phyloP scores from a whole-genome alignment of 1,140 invertebrate species.

The Eueides isabella region DNA sequence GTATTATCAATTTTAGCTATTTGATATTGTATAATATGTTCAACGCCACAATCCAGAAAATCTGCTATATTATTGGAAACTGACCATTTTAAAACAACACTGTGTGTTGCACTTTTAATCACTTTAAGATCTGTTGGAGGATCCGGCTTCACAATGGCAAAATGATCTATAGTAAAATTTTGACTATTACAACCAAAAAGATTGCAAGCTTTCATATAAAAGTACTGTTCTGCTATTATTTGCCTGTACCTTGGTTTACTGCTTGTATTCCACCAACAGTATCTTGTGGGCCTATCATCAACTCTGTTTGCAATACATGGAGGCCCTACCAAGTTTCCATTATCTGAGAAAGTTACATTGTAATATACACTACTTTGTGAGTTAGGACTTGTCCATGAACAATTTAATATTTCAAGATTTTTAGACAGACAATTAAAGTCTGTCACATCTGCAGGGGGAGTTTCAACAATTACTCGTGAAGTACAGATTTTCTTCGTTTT shows the following conservation, averaged over 20 bases:
- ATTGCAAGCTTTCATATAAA: conserved; percentile 83
- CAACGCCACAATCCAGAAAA: conserved; percentile 83
- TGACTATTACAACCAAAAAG: conserved; percentile 78
- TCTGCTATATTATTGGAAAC: conserved; percentile 83
- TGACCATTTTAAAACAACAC: conserved; percentile 83
- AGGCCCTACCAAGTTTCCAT: conserved; percentile 53
- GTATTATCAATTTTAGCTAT: conserved; percentile 83
- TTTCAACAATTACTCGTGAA: conserved; percentile 64
- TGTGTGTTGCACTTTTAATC: conserved; percentile 82
- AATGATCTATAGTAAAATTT: conserved; percentile 84
- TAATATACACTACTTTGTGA: conserved; percentile 84
- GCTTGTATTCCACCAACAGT: conserved; percentile 80
- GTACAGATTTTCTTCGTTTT: conserved; percentile 58
- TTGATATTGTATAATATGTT: conserved; percentile 85
- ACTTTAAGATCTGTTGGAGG: conserved; percentile 83
- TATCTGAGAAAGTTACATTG: conserved; percentile 80
- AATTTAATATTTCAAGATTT: conserved; percentile 86
- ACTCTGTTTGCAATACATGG: conserved; percentile 54
- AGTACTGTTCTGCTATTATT: conserved; percentile 82
- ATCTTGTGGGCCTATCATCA: conserved; percentile 56
- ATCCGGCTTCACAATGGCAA: conserved; percentile 84
- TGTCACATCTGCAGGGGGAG: conserved; percentile 79
- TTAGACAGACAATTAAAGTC: conserved; percentile 86
- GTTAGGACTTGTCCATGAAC: conserved; percentile 83
- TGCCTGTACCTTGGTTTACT: conserved; percentile 85